phyloP scores from a whole-genome alignment of 2,113 vertebrate genomes.

The Labrus mixtus region DNA sequence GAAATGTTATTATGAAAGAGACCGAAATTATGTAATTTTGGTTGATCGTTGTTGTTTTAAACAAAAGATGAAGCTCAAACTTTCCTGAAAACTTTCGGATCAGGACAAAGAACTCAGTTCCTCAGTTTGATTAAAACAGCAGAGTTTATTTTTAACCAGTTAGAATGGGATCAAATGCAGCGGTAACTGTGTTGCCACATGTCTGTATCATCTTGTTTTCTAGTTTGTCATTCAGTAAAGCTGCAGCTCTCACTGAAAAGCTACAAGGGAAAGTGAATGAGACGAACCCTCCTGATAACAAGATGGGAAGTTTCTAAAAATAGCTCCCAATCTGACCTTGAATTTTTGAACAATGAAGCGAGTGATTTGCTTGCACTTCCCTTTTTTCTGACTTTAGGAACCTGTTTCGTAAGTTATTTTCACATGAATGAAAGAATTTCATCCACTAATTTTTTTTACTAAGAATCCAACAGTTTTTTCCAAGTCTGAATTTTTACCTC shows the following conservation, averaged over 20 bases:
- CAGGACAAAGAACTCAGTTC: neutral
- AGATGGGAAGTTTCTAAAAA: slow-evolving; percentile 44
- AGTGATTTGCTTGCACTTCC: neutral
- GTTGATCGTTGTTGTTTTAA: slow-evolving; percentile 22
- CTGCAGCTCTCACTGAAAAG: slow-evolving; percentile 5
- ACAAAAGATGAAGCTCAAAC: slow-evolving; percentile 27
- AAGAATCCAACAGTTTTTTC: neutral
- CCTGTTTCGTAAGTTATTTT: neutral
- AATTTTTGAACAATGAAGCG: slow-evolving; percentile 2
- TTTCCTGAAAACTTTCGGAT: neutral
- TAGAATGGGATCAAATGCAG: too few relatives aligned
- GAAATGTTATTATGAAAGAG: slow-evolving; percentile 61
- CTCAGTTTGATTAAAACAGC: neutral
- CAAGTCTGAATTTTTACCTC: neutral
- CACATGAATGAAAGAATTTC: neutral
- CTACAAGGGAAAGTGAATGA: slow-evolving; percentile 31
- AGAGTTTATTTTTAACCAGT: neutral
- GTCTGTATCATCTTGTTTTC: neutral
- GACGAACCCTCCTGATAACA: slow-evolving; percentile 30
- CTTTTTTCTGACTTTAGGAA: neutral
- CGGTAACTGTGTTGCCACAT: neutral
- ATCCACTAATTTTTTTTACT: neutral
- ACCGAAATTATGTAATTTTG: slow-evolving; percentile 46
- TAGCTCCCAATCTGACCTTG: slow-evolving; percentile 48
- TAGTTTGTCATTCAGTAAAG: neutral